Conservation (phyloP, 2,113 vertebrate genomes). For the Ophiodon elongatus region DNA sequence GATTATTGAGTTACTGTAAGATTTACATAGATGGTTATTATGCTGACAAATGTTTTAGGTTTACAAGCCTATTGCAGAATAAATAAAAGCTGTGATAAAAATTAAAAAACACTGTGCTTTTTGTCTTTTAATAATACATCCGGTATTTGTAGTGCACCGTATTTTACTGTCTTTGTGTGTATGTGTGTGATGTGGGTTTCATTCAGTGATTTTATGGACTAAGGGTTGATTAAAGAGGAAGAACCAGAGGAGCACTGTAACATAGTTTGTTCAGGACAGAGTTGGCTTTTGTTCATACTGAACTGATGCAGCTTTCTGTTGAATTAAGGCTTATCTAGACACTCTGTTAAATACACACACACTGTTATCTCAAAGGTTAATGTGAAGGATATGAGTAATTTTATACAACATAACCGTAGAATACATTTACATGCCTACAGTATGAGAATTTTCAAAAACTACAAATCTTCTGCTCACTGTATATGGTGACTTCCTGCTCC, state of each 20-base stretch:
- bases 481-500: not conserved
- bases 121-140: not conserved
- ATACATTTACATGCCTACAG: not conserved
- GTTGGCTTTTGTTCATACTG: not conserved
- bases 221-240: not conserved
- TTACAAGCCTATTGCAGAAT: slow-evolving; percentile 21
- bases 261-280: not conserved
- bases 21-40: slow-evolving; percentile 40
- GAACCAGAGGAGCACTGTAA: not conserved
- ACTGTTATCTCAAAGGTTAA: not conserved
- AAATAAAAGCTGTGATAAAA: slow-evolving; percentile 43
- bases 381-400: not conserved
- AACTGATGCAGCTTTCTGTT: not conserved
- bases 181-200: not conserved
- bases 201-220: not conserved
- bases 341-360: not conserved
- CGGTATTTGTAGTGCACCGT: not conserved
- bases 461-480: not conserved
- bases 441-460: not conserved
- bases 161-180: not conserved
- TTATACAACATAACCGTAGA: not conserved
- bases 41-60: slow-evolving; percentile 48
- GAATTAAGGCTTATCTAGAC: not conserved
- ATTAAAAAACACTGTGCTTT: not conserved
- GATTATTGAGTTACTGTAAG: slow-evolving; percentile 29